phyloP scores from a whole-genome alignment of 2,797 vertebrate species.

The Austrolebias charrua region DNA sequence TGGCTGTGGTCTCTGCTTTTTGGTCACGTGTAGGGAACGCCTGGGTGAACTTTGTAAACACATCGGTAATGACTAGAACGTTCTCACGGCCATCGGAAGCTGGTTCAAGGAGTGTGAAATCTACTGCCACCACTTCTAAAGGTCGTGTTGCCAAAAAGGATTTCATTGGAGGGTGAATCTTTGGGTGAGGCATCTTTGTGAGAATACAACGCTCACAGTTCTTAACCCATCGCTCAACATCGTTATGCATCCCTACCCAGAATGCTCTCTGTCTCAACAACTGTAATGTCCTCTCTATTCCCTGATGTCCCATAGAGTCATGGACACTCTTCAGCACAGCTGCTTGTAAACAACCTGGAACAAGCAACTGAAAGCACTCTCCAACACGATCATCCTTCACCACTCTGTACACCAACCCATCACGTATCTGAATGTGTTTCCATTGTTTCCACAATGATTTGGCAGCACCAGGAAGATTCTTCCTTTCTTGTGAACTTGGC shows the following conservation, averaged over 20 bases:
- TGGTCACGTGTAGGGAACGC: too few relatives aligned
- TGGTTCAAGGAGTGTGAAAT: too few relatives aligned
- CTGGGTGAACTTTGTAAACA: too few relatives aligned
- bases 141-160: not conserved
- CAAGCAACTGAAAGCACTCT: not conserved
- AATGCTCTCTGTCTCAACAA: constrained; percentile 9
- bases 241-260: not conserved
- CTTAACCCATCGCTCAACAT: constrained; percentile 3
- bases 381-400: not conserved
- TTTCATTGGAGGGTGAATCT: not conserved
- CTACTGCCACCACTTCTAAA: not conserved
- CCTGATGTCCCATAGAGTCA: constrained; percentile 21
- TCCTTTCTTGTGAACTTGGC: too few relatives aligned
- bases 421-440: too few relatives aligned
- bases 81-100: too few relatives aligned
- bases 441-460: too few relatives aligned
- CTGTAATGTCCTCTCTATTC: constrained; percentile 7
- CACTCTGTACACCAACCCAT: not conserved
- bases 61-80: too few relatives aligned
- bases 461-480: too few relatives aligned
- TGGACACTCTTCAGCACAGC: constrained; percentile 14
- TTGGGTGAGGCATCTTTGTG: not conserved
- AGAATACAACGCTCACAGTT: constrained; percentile 8
- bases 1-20: too few relatives aligned
- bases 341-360: not conserved